phyloP scores from a whole-genome alignment of 2,797 vertebrate species.

The Ptychadena robeensis region DNA sequence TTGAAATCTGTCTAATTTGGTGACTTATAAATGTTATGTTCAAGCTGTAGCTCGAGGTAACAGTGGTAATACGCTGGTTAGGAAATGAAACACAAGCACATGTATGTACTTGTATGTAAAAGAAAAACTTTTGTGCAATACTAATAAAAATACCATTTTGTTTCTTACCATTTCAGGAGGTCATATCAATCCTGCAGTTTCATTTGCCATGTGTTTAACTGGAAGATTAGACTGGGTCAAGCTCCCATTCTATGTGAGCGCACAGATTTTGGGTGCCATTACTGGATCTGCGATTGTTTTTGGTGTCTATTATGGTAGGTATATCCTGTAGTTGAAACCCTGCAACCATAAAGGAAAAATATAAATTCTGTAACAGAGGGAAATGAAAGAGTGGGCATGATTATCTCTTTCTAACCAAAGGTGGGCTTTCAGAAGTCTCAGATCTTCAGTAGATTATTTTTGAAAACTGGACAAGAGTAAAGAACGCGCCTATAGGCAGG shows the following conservation, averaged over 20 bases:
- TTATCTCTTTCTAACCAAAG: no score
- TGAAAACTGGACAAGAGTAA: no score
- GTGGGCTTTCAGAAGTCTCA: no score
- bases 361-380: no score
- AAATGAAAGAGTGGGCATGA: no score
- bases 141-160: background rate
- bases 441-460: no score
- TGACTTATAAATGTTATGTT: background rate
- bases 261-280: conserved; percentile 92
- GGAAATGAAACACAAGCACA: background rate
- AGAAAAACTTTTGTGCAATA: background rate
- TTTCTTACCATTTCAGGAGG: conserved; percentile 80
- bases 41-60: background rate
- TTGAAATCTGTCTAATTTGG: background rate
- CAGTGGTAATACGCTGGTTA: background rate
- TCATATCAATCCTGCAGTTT: conserved; percentile 94
- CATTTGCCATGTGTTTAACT: conserved; percentile 90
- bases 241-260: conserved; percentile 88
- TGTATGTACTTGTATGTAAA: background rate
- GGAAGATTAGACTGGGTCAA: conserved; percentile 87
- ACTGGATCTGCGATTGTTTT: conserved; percentile 86
- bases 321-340: background rate
- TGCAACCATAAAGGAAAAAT: background rate
- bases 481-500: no score
- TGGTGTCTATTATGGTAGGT: conserved; percentile 89